Conservation (phyloP, 1,140 invertebrate genomes). For the Drosophila azteca region DNA sequence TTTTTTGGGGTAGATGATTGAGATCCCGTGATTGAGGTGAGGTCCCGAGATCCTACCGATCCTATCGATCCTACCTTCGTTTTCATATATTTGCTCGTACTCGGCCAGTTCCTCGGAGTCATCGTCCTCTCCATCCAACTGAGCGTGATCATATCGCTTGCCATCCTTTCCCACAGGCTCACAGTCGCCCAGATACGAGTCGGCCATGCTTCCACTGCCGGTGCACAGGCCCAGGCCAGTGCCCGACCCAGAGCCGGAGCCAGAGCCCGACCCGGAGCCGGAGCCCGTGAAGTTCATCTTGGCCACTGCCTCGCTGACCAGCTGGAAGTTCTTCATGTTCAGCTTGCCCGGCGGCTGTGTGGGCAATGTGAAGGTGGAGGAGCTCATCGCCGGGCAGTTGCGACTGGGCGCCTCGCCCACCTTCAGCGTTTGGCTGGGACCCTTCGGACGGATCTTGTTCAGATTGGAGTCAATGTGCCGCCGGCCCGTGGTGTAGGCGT, state of each 20-base stretch:
- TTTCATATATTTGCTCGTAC: constrained; percentile 83
- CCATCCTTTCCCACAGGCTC: constrained; percentile 64
- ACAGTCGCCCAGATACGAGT: constrained; percentile 68
- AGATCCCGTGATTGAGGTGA: constrained; percentile 13
- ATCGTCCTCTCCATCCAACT: constrained; percentile 91
- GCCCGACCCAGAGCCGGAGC: constrained; percentile 35
- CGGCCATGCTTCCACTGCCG: constrained; percentile 80
- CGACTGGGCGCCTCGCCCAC: constrained; percentile 84
- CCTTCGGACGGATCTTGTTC: constrained; percentile 88
- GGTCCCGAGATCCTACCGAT: neutral
- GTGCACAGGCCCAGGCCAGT: constrained; percentile 34
- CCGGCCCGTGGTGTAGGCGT: constrained; percentile 93
- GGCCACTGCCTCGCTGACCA: constrained; percentile 92
- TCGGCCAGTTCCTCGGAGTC: constrained; percentile 84
- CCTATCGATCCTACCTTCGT: constrained; percentile 83
- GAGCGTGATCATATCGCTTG: constrained; percentile 86
- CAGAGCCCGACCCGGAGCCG: constrained; percentile 28
- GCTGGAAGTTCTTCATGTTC: constrained; percentile 94
- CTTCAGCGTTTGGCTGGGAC: constrained; percentile 92
- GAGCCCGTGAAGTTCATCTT: constrained; percentile 88
- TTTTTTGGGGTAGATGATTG: neutral
- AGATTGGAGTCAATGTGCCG: constrained; percentile 84
- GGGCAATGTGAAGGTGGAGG: constrained; percentile 72
- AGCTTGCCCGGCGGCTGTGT: constrained; percentile 93
- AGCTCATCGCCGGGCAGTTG: constrained; percentile 69